Percentiles rank a stretch among this genome's conserved stretches.
Evolutionary conservation across 1,140 invertebrate species (phyloP).

Genomic region (Drosophila fuyamai): DNA sequence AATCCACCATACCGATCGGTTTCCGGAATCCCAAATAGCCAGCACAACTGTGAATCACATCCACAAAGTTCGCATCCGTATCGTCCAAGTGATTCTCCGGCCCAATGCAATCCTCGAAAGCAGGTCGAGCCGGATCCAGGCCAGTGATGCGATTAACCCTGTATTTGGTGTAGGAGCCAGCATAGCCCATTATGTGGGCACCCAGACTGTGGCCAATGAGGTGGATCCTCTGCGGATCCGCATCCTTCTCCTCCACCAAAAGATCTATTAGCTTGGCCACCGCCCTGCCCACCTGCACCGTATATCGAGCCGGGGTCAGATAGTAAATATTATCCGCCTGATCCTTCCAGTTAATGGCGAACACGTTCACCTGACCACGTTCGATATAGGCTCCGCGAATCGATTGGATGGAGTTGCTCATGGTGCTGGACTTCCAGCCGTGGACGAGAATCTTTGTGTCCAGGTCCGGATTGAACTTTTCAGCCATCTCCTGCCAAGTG

Average conservation of each 20-base stretch:
- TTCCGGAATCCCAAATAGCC: constrained; percentile 87
- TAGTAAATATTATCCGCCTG: constrained; percentile 88
- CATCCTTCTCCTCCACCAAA: constrained; percentile 85
- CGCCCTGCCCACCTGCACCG: constrained; percentile 87
- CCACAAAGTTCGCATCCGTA: constrained; percentile 90
- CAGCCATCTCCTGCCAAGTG: constrained; percentile 81
- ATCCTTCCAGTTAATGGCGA: constrained; percentile 89
- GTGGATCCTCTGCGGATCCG: constrained; percentile 87
- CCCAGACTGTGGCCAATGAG: constrained; percentile 94
- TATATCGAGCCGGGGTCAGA: constrained; percentile 88
- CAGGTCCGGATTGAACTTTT: constrained; percentile 64
- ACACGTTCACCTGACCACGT: constrained; percentile 87
- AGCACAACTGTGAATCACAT: constrained; percentile 91
- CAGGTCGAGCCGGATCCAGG: constrained; percentile 91
- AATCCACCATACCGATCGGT: constrained; percentile 90
- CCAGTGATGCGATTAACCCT: constrained; percentile 88
- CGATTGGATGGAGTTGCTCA: constrained; percentile 73
- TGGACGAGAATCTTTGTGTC: constrained; percentile 70
- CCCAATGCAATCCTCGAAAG: constrained; percentile 87
- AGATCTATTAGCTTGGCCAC: constrained; percentile 87
- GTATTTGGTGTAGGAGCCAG: constrained; percentile 87
- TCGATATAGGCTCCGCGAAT: constrained; percentile 86
- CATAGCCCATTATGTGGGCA: constrained; percentile 94
- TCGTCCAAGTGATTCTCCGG: constrained; percentile 87
- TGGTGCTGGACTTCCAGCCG: constrained; percentile 77